Base-by-base conservation (phyloP, 2,113 vertebrate species). In the Ursus arctos region DNA sequence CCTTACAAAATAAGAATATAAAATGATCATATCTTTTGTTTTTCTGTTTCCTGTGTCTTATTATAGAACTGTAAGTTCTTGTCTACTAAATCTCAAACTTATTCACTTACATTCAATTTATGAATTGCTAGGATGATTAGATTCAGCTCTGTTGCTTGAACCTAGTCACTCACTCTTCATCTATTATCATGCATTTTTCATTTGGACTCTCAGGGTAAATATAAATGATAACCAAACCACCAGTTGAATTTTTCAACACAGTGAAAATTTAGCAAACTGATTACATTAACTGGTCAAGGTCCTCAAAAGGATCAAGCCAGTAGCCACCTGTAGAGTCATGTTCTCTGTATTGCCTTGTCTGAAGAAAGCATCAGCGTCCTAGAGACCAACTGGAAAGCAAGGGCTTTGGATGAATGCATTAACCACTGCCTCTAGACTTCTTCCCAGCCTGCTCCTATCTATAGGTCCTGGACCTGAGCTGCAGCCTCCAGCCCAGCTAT, bases 21-120 rank as follows among this genome's bases (percentile, higher is more conserved):
- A 28, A 7, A 31, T 19, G 0, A 72, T 0, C 15, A 8, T 71
- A 43, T 55, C 16, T 82, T 85, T 55, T 93, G 74, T 61, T 40
- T 93, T 74, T 55, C 36, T 36, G 63, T 87, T 59, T 82, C 8
- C 4, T 79, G 67, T 79, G 55, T 92, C 4, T 95, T 87, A 4
- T 61, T 67, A 40, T 40, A 53, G 59, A 90, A 92, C 82, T 95
- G 1, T 53, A 92, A 87, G n/a, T 80, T 84, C 18, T 33, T 65
- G 0, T 74, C 33, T 84, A 31, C 28, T 15, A 90, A 26, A 63
- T 67, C 47, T 53, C 21, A 47, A 93, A 67, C 36, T 82, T 79
- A 79, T 40, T 94, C 24, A 88, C 22, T 95, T 94, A 87, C 18
- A 90, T 89, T 86, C 36, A 63, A 16, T 36, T 72, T 89, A 83